phyloP scores from a whole-genome alignment of 2,797 vertebrate species.

The Melanotaenia parkinsoni region DNA sequence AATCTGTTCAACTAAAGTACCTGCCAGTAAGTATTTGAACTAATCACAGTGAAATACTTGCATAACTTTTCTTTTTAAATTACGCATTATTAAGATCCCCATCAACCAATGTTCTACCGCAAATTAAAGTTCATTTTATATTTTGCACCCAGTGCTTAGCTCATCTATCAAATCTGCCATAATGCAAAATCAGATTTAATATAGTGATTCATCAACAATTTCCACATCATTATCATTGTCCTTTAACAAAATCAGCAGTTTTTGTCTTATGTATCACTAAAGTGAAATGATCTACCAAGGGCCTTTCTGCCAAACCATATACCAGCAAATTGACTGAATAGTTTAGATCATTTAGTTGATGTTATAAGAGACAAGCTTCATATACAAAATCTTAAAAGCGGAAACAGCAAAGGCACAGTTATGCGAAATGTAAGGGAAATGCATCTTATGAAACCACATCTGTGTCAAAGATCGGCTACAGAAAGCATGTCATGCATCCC shows the following conservation, averaged over 20 bases:
- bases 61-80: neutral
- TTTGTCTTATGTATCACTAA: too few species aligned
- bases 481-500: too few species aligned
- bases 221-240: neutral
- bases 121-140: neutral
- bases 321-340: too few species aligned
- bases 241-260: neutral
- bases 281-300: too few species aligned
- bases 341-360: too few species aligned
- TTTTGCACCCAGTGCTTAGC: neutral
- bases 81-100: constrained; percentile 1
- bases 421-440: too few species aligned
- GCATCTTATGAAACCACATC: too few species aligned
- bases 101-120: neutral
- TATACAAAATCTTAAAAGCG: too few species aligned
- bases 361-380: too few species aligned
- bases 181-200: constrained; percentile 5
- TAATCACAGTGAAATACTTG: constrained; percentile 10
- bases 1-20: constrained; percentile 16
- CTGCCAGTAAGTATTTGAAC: neutral
- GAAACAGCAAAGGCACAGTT: too few species aligned
- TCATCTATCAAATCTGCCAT: neutral
- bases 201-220: neutral
- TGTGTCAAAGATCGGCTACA: too few species aligned
- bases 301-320: too few species aligned